A percentile compares a stretch with the other conserved stretches of the same genome.
Evolutionary conservation across 1,140 invertebrate genomes (phyloP).

Genomic region (Lepidurus packardi): DNA sequence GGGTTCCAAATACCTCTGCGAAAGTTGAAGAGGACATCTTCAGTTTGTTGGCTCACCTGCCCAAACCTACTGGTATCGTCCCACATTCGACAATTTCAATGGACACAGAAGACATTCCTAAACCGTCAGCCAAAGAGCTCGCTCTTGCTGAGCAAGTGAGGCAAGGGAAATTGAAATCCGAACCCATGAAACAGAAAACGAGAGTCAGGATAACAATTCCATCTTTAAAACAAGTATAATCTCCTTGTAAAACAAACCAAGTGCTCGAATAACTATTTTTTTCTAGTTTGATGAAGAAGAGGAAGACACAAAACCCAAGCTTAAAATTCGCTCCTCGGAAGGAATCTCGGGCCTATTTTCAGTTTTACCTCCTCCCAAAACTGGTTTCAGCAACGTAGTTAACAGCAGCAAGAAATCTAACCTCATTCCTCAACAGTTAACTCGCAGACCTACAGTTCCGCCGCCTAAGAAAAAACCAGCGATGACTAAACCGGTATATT

Average conservation of each 20-base stretch:
- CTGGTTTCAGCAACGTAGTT: not conserved
- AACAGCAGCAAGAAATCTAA: not conserved
- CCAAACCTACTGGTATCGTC: not conserved
- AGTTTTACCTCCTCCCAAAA: constrained; percentile 27
- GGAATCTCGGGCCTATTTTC: constrained; percentile 30
- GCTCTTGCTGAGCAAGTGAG: constrained; percentile 28
- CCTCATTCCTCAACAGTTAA: not conserved
- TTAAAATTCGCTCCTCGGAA: not conserved
- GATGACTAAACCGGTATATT: constrained; percentile 16
- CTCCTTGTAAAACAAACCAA: not conserved
- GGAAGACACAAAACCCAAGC: not conserved
- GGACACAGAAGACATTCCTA: constrained; percentile 24
- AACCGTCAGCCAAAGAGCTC: constrained; percentile 29
- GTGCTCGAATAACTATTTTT: not conserved
- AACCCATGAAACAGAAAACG: constrained; percentile 24
- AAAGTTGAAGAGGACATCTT: not conserved
- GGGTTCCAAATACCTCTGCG: not conserved
- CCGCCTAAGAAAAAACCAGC: constrained; percentile 6
- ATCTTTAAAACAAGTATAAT: constrained; percentile 19
- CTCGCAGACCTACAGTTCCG: constrained; percentile 15
- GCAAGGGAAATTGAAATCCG: not conserved
- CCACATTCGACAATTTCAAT: not conserved
- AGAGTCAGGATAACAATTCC: constrained; percentile 26
- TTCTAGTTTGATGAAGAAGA: constrained; percentile 28
- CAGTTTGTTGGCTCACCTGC: constrained; percentile 8